phyloP scores from a whole-genome alignment of 2,797 vertebrate species.

The Poecilia gillii region DNA sequence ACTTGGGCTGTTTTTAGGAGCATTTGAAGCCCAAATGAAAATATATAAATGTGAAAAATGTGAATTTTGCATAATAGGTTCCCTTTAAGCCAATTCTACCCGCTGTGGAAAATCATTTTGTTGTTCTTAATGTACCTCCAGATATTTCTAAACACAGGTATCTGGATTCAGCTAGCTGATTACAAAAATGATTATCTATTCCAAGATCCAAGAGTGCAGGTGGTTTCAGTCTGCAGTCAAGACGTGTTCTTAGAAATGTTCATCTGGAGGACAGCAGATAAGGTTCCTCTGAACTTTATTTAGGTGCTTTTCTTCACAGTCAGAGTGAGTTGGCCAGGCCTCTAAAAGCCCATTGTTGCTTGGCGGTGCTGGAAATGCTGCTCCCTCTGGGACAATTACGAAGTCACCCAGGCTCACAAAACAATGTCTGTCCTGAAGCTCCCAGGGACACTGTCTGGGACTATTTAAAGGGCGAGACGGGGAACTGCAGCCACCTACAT shows the following conservation, averaged over 20 bases:
- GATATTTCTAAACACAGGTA: neutral
- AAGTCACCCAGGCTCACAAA: constrained; percentile 39
- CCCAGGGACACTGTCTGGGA: constrained; percentile 20
- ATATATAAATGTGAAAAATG: no score
- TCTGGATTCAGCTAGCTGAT: neutral
- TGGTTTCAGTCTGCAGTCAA: neutral
- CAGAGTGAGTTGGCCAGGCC: neutral
- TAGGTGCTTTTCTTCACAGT: constrained; percentile 13
- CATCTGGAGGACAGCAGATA: neutral
- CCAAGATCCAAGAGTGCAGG: neutral
- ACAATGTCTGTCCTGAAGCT: constrained; percentile 30
- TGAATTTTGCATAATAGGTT: no score
- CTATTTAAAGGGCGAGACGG: constrained; percentile 26
- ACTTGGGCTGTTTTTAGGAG: no score
- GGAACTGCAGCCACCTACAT: constrained; percentile 11
- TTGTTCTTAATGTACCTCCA: neutral
- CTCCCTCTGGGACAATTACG: constrained; percentile 41
- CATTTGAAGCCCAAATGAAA: no score
- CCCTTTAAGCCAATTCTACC: neutral
- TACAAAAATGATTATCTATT: neutral
- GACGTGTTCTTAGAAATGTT: neutral
- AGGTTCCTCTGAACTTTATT: constrained; percentile 4
- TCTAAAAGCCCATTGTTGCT: constrained; percentile 15
- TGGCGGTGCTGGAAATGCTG: constrained; percentile 24
- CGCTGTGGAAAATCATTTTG: neutral